These are phyloP conservation scores for Montipora capricornis DNA, from an alignment of 64 coral and sea anemone genomes.

Conservation along the genomic window DNA sequence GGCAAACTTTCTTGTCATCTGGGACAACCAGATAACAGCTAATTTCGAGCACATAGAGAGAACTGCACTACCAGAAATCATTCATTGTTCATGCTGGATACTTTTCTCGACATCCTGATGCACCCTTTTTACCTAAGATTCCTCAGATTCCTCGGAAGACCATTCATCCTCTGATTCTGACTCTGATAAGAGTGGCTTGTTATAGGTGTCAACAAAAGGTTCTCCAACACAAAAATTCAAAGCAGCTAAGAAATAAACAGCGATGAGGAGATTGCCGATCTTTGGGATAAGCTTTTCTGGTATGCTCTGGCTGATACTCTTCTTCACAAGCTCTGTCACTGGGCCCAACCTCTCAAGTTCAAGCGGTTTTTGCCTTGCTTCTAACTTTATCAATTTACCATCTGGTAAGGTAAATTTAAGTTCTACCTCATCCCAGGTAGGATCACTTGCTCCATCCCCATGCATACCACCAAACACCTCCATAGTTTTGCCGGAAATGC, in stretches of 20 bases:
- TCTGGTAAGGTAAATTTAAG: slow-evolving; percentile 64
- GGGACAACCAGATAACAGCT: too few relatives aligned
- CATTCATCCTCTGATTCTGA: slow-evolving; percentile 45
- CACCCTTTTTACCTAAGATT: background rate
- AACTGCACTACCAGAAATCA: too few relatives aligned
- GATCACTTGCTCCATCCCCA: slow-evolving; percentile 37
- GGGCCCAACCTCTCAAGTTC: slow-evolving; percentile 46
- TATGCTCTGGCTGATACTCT: slow-evolving; percentile 36
- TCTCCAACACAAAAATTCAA: slow-evolving; percentile 26
- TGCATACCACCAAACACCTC: slow-evolving; percentile 42
- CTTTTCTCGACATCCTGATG: too few relatives aligned
- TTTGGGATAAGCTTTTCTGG: slow-evolving; percentile 41
- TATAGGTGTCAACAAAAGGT: slow-evolving; percentile 16
- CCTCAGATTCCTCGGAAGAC: background rate
- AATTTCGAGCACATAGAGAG: too few relatives aligned
- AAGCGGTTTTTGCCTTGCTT: background rate
- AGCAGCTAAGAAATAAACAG: slow-evolving; percentile 44
- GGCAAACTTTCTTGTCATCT: too few relatives aligned
- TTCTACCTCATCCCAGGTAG: slow-evolving; percentile 31
- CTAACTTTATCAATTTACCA: slow-evolving; percentile 25
- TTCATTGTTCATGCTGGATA: too few relatives aligned
- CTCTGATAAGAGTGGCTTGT: background rate
- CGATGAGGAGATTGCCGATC: slow-evolving; percentile 47
- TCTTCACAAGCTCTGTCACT: slow-evolving; percentile 57
- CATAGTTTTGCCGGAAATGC: background rate